These are phyloP conservation scores for Lissocephala sabroskyi DNA, from an alignment of 2,888 invertebrate genomes.

Conservation along the genomic window DNA sequence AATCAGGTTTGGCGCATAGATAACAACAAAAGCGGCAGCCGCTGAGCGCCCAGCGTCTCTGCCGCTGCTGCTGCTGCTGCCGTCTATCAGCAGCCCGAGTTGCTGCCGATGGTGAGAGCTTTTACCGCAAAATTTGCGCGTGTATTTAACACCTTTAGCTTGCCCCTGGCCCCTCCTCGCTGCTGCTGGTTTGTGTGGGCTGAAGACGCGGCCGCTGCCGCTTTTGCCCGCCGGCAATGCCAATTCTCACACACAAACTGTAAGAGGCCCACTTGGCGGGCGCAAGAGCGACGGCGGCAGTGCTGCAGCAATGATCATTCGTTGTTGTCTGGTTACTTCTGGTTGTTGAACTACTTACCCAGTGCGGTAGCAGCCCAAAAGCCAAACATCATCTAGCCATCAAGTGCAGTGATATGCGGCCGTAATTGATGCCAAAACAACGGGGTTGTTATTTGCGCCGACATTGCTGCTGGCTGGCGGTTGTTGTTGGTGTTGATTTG, in stretches of 20 bases:
- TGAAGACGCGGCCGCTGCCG: constrained; percentile 8
- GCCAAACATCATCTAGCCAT: background rate
- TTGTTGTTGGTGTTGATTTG: no score
- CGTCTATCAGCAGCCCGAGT: background rate
- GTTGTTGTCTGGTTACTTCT: constrained; percentile 53
- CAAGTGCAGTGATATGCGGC: constrained; percentile 26
- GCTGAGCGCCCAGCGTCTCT: constrained; percentile 1
- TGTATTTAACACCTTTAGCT: constrained; percentile 54
- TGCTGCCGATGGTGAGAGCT: constrained; percentile 39
- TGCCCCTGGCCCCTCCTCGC: constrained; percentile 23
- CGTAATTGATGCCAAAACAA: constrained; percentile 38
- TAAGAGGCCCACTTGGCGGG: background rate
- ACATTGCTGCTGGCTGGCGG: background rate
- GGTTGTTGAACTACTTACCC: constrained; percentile 72
- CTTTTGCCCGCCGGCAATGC: constrained; percentile 3
- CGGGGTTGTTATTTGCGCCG: constrained; percentile 19
- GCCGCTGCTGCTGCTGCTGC: constrained; percentile 4
- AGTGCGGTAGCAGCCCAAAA: constrained; percentile 54
- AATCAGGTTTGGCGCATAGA: constrained; percentile 60
- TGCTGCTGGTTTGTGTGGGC: background rate
- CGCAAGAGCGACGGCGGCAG: no score
- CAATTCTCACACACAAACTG: constrained; percentile 26
- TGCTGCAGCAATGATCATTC: constrained; percentile 5
- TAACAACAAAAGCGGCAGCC: constrained; percentile 41
- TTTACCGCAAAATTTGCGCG: constrained; percentile 56